Conservation (phyloP, 1,140 invertebrate genomes). For the Drosophila dunni region DNA sequence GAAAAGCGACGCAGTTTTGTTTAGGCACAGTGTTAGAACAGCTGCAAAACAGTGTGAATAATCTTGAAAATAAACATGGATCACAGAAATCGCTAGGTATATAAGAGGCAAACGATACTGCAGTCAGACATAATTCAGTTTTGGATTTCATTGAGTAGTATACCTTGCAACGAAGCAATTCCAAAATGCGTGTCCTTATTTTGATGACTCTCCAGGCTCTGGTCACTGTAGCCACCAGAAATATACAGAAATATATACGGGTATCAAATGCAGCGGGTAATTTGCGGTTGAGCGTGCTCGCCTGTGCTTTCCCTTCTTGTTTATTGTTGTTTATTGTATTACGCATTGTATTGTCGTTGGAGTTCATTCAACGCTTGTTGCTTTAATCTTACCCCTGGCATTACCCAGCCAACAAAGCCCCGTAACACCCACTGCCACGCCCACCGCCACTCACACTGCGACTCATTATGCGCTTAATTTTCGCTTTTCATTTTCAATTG, state of each 20-base stretch:
- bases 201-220: slow-evolving; percentile 18
- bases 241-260: too few species aligned
- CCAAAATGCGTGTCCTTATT: slow-evolving; percentile 12
- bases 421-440: background rate
- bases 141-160: slow-evolving; percentile 13
- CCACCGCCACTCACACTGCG: slow-evolving; percentile 30
- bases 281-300: too few species aligned
- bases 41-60: slow-evolving; percentile 8
- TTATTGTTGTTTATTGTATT: slow-evolving; percentile 65
- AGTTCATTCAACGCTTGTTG: slow-evolving; percentile 53
- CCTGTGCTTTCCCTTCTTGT: too few species aligned
- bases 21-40: slow-evolving; percentile 4
- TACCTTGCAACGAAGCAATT: background rate
- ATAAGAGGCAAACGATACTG: too few species aligned
- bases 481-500: slow-evolving; percentile 84
- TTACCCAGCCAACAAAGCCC: background rate
- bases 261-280: background rate
- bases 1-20: slow-evolving; percentile 1
- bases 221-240: slow-evolving; percentile 7
- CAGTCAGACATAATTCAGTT: slow-evolving; percentile 9
- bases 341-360: slow-evolving; percentile 60
- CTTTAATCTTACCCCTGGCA: slow-evolving; percentile 59
- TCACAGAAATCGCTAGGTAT: too few species aligned
- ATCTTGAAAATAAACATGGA: background rate
- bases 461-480: slow-evolving; percentile 84